Percentiles rank a stretch among this genome's conserved stretches.
phyloP scores from a whole-genome alignment of 1,140 invertebrate species.

The Brachionus sp. region DNA sequence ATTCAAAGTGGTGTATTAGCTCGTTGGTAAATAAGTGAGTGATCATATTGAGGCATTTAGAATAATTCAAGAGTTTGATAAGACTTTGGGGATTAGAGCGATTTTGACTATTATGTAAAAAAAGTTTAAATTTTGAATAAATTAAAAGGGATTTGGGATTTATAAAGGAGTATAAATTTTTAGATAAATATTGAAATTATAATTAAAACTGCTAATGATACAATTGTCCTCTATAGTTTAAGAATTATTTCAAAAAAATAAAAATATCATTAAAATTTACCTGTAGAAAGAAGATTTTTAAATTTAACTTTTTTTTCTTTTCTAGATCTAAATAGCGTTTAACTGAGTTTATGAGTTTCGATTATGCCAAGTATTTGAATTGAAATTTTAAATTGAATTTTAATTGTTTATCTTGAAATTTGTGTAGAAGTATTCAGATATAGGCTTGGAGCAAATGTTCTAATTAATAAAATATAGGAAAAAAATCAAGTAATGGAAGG shows the following conservation, averaged over 20 bases:
- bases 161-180: conserved; percentile 6
- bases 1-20: background rate
- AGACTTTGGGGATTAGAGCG: conserved; percentile 29
- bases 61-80: background rate
- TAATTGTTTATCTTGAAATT: conserved; percentile 39
- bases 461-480: conserved; percentile 9
- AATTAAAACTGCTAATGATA: conserved; percentile 41
- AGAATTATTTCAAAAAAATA: conserved; percentile 3
- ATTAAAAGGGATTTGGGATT: conserved; percentile 35
- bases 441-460: conserved; percentile 17
- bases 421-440: conserved; percentile 1
- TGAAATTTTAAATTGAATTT: conserved; percentile 30
- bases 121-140: conserved; percentile 40
- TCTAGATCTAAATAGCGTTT: background rate
- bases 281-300: conserved; percentile 21
- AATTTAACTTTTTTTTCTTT: conserved; percentile 21
- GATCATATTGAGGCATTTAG: conserved; percentile 2
- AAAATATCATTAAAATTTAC: conserved; percentile 36
- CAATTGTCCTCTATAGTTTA: conserved; percentile 33
- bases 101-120: conserved; percentile 18
- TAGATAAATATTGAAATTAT: conserved; percentile 41
- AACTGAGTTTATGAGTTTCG: background rate
- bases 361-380: background rate
- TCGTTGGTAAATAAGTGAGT: background rate
- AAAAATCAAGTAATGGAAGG: background rate